Evolutionary conservation across 2,113 vertebrate genomes (phyloP).

Genomic region (Cercopithecus mona): DNA sequence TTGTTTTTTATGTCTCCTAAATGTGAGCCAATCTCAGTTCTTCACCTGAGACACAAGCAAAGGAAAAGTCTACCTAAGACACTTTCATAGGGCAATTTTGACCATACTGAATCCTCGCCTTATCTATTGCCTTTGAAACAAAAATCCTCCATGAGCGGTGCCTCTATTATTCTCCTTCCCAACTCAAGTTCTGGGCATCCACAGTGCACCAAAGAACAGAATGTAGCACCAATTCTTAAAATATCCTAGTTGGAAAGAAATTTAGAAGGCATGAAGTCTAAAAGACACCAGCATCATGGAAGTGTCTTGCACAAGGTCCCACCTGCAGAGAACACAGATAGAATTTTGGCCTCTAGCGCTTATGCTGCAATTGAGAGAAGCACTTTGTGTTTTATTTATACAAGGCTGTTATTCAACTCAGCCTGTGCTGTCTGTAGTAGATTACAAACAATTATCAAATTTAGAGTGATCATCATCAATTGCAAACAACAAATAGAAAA

Average conservation of each 20-base stretch:
- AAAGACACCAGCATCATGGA: neutral
- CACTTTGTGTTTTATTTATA: neutral
- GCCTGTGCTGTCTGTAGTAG: neutral
- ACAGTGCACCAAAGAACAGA: neutral
- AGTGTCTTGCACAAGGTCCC: neutral
- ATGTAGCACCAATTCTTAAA: neutral
- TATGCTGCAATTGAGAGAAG: neutral
- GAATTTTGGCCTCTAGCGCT: neutral
- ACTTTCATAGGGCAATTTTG: neutral
- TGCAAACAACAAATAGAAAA: constrained; percentile 51
- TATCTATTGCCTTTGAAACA: neutral
- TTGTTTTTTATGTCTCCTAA: neutral
- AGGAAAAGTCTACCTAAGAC: neutral
- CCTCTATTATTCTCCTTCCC: neutral
- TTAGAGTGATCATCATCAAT: constrained; percentile 6
- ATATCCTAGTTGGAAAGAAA: neutral
- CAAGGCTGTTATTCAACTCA: neutral
- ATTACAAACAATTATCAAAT: constrained; percentile 57
- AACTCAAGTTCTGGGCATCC: neutral
- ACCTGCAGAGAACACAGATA: neutral
- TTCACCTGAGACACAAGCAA: neutral
- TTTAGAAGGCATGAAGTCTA: neutral
- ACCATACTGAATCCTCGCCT: neutral
- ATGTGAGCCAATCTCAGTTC: neutral
- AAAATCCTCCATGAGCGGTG: neutral